phyloP scores from a whole-genome alignment of 2,888 invertebrate species.

The Micoletzkya japonica region DNA sequence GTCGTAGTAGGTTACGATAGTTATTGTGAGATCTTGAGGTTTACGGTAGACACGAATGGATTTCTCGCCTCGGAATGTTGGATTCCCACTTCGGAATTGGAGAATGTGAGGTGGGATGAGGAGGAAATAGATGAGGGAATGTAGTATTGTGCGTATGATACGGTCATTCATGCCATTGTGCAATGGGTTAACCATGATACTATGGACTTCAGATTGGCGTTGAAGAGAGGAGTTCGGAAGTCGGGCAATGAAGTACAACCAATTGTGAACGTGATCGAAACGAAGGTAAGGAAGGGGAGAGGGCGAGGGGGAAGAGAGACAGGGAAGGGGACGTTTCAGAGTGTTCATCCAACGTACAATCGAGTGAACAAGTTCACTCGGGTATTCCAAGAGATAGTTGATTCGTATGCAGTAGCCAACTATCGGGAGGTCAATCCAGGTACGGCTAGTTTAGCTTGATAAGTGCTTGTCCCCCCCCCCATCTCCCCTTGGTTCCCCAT shows the following conservation, averaged over 20 bases:
- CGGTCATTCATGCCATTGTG: not conserved
- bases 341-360: constrained; percentile 86
- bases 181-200: no score
- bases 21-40: not conserved
- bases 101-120: constrained; percentile 76
- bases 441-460: constrained; percentile 62
- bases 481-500: not conserved
- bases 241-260: constrained; percentile 75
- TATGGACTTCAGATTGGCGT: not conserved
- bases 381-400: constrained; percentile 91
- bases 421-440: constrained; percentile 95
- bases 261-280: constrained; percentile 90
- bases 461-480: no score
- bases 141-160: no score
- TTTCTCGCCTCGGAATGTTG: constrained; percentile 98
- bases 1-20: constrained; percentile 74
- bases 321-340: not conserved
- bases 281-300: constrained; percentile 71
- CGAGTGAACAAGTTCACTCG: constrained; percentile 92
- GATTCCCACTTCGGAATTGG: constrained; percentile 85
- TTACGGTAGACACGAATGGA: constrained; percentile 84
- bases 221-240: not conserved
- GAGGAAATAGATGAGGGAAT: no score
- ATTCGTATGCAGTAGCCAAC: constrained; percentile 92
- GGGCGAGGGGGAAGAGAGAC: not conserved